Conservation (phyloP, 2,113 vertebrate genomes). For the Thymallus thymallus region DNA sequence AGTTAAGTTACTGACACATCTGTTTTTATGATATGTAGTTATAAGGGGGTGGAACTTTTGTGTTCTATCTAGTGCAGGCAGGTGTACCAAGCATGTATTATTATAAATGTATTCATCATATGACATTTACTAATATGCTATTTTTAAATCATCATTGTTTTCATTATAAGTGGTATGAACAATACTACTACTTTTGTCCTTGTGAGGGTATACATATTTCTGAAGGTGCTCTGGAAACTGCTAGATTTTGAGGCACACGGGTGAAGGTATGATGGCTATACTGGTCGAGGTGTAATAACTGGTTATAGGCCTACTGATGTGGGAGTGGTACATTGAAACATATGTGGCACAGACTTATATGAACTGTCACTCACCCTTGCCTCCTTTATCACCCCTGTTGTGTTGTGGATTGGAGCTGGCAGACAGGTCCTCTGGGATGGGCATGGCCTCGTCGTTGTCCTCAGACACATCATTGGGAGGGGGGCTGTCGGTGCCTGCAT, state of each 20-base stretch:
- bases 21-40: no score
- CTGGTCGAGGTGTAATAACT: neutral
- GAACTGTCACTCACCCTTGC: conserved; percentile 73
- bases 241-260: no score
- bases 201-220: conserved; percentile 5
- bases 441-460: conserved; percentile 93
- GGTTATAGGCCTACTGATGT: neutral
- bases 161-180: neutral
- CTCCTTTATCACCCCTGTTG: conserved; percentile 82
- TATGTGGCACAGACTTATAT: neutral
- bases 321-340: neutral
- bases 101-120: no score
- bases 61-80: no score
- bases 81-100: no score
- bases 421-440: conserved; percentile 96
- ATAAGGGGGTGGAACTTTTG: no score
- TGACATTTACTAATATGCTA: no score
- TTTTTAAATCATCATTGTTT: no score
- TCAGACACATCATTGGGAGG: conserved; percentile 83
- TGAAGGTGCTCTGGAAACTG: neutral
- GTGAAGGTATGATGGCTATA: neutral
- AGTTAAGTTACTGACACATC: no score
- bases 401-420: conserved; percentile 85
- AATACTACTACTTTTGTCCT: conserved; percentile 9
- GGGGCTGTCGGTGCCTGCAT: conserved; percentile 87